Evolutionary conservation across 2,113 vertebrate species (phyloP), one percentile per base, ranked within the genome.

Genomic region (Chionodraco myersi): DNA sequence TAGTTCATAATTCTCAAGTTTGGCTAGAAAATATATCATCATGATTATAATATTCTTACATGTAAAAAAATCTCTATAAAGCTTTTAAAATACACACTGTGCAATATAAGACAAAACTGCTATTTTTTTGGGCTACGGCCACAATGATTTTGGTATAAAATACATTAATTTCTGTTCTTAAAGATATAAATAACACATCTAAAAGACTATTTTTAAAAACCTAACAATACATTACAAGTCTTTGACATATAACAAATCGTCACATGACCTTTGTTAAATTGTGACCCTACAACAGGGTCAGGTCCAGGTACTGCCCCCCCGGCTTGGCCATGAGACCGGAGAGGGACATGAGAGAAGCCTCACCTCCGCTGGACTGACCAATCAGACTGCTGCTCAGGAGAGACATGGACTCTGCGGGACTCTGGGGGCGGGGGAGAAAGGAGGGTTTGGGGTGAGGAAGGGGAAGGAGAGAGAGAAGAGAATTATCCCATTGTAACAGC

Each of bases 171-270:
- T 92, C 66, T 92, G 77, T 91, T 91, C 44, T 92, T 87, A 90
- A 83, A 72, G 71, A 89, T 92, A 95, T 94, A 95, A 95, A 95
- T 94, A 95, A 92, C 77, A 91, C 74, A 87, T 88, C 88, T 91
- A 91, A 88, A 88, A 86, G 80, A 84, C 78, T 87, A 80, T 82
- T 80, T 82, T 69, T 41, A 6, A 85, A 88, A 86, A 74, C 47
- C 71, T 87, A 88, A 72, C 52, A 83, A 87, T 79, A 83, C 75
- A 77, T 73, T 69, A 80, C 34, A 64, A 82, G 87, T 86, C 75
- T 78, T 78, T 84, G 75, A 87, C 74, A 71, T 85, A 44, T 66
- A 77, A 18, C 66, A 76, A 81, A 69, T 70, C 75, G 72, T 88
- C 83, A 80, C 58, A 64, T 87, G 80, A 86, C 82, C 77, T 77